These are phyloP conservation scores for Sminthurides aquaticus DNA, from an alignment of 2,888 invertebrate species.

Conservation along the genomic window DNA sequence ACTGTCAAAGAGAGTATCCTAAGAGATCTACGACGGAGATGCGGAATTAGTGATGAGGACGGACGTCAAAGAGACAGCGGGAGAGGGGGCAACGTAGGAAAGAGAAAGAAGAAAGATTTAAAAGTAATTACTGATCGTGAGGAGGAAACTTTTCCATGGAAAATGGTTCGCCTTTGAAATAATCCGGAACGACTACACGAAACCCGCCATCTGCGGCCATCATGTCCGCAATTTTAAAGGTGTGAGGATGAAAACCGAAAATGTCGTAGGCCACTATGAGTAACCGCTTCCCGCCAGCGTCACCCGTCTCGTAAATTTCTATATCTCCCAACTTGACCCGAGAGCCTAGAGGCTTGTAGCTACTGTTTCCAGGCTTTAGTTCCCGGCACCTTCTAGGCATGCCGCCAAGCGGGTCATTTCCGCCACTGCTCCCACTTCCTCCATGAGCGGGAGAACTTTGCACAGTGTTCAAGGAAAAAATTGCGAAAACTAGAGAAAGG, in stretches of 20 bases:
- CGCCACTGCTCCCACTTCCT: background rate
- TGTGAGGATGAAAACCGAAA: slow-evolving; percentile 30
- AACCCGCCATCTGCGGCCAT: slow-evolving; percentile 26
- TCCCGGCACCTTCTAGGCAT: background rate
- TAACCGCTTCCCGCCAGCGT: slow-evolving; percentile 15
- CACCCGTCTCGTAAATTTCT: slow-evolving; percentile 31
- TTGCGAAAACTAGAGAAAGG: background rate
- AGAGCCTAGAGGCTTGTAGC: slow-evolving; percentile 15
- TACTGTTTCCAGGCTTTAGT: background rate
- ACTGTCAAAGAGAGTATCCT: too few species aligned
- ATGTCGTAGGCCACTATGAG: slow-evolving; percentile 33
- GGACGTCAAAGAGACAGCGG: too few species aligned
- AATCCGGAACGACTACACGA: slow-evolving; percentile 33
- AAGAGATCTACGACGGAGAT: too few species aligned
- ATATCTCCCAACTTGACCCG: slow-evolving; percentile 16
- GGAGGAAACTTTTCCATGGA: slow-evolving; percentile 24
- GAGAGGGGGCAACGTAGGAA: too few species aligned
- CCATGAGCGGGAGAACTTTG: too few species aligned
- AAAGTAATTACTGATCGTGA: slow-evolving; percentile 30
- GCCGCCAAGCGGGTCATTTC: background rate
- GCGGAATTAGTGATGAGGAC: too few species aligned
- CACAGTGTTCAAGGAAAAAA: background rate
- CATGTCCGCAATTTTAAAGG: slow-evolving; percentile 28
- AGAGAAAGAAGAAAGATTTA: background rate
- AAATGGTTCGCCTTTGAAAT: slow-evolving; percentile 25